Evolutionary conservation across 2,797 vertebrate genomes (phyloP).

Genomic region (Falco concolor): DNA sequence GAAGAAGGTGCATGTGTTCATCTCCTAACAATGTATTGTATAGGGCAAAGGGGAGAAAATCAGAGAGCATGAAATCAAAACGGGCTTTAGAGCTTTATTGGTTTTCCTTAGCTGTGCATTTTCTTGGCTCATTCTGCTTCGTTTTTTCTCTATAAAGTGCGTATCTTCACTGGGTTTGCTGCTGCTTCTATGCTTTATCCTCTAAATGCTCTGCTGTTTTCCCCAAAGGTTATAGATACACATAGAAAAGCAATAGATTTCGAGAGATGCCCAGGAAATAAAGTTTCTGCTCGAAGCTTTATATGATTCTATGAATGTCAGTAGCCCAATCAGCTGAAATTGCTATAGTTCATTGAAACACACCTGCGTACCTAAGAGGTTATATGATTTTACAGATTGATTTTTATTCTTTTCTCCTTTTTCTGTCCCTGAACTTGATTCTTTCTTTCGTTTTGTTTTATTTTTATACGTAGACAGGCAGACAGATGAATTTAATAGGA

Average conservation of each 20-base stretch:
- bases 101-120: conserved; percentile 48
- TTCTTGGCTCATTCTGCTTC: conserved; percentile 6
- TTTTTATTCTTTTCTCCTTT: conserved; percentile 33
- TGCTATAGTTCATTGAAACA: conserved; percentile 68
- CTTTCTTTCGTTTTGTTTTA: conserved; percentile 43
- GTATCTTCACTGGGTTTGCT: conserved; percentile 46
- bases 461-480: conserved; percentile 60
- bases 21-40: background rate
- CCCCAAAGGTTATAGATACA: conserved; percentile 67
- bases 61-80: conserved; percentile 47
- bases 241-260: conserved; percentile 66
- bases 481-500: conserved; percentile 66
- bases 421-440: conserved; percentile 24
- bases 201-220: conserved; percentile 68
- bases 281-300: conserved; percentile 60
- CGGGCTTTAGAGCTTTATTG: background rate
- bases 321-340: conserved; percentile 69
- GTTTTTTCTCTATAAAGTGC: background rate
- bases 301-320: conserved; percentile 61
- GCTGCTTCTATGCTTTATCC: conserved; percentile 62
- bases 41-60: conserved; percentile 28
- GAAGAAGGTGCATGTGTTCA: background rate
- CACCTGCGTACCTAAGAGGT: conserved; percentile 66
- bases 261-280: conserved; percentile 62
- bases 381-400: conserved; percentile 68